Conservation (phyloP, 2,113 vertebrate genomes). For the Gobiocypris rarus region DNA sequence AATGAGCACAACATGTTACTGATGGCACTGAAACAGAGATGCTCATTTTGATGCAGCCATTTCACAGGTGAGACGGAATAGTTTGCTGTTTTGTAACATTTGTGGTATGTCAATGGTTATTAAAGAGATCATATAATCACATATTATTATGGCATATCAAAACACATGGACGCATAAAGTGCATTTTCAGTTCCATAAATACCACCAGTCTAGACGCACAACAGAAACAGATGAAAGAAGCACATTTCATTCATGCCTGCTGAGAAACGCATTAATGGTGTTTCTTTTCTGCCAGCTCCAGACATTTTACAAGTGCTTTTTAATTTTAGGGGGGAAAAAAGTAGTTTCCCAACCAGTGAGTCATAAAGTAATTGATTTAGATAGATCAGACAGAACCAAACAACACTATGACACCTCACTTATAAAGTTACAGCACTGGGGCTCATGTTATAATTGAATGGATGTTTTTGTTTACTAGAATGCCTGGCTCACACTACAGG, state of each 20-base stretch:
- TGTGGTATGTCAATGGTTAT: neutral
- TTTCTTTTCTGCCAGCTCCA: constrained; percentile 21
- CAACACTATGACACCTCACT: constrained; percentile 3
- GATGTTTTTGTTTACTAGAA: neutral
- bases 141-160: constrained; percentile 8
- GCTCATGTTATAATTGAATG: neutral
- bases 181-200: constrained; percentile 20
- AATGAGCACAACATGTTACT: neutral
- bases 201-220: constrained; percentile 39
- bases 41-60: neutral
- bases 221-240: constrained; percentile 25
- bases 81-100: neutral
- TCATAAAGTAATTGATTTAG: constrained; percentile 37
- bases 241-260: constrained; percentile 43
- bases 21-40: neutral
- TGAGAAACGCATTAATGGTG: constrained; percentile 35
- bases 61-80: neutral
- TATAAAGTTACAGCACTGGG: neutral
- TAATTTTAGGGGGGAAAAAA: neutral
- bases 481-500: no score
- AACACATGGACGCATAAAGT: constrained; percentile 1
- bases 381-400: constrained; percentile 12
- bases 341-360: constrained; percentile 20
- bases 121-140: neutral
- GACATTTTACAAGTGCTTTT: constrained; percentile 46